Evolutionary conservation across 1,140 invertebrate genomes (phyloP).

Genomic region (Drosophila parvula): DNA sequence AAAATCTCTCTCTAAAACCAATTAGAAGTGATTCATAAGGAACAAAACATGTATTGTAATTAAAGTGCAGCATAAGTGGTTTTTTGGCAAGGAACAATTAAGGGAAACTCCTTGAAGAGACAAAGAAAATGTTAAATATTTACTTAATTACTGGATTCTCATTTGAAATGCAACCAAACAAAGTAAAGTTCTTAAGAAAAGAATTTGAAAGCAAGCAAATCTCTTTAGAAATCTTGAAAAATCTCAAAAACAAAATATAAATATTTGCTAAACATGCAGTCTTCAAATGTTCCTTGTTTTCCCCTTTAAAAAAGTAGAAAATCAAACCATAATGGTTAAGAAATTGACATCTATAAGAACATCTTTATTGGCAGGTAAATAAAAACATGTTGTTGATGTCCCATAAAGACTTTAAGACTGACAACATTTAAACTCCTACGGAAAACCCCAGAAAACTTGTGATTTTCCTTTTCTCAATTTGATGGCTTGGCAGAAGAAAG

Average conservation of each 20-base stretch:
- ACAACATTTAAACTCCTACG: not conserved
- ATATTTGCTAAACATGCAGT: not conserved
- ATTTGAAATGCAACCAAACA: not conserved
- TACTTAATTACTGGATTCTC: not conserved
- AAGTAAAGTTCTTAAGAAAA: not conserved
- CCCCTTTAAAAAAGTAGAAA: not conserved
- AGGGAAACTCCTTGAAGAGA: not conserved
- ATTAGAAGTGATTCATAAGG: slow-evolving; percentile 15
- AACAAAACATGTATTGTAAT: slow-evolving; percentile 21
- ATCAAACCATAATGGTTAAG: not conserved
- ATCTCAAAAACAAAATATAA: not conserved
- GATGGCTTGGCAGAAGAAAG: slow-evolving; percentile 21
- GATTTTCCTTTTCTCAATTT: slow-evolving; percentile 20
- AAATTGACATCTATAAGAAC: not conserved
- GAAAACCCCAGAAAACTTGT: slow-evolving; percentile 11
- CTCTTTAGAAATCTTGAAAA: not conserved
- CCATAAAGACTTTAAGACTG: not conserved
- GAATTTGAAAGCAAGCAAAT: not conserved
- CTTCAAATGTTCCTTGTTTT: not conserved
- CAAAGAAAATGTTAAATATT: not conserved
- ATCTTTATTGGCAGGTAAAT: slow-evolving; percentile 1
- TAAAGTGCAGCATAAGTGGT: slow-evolving; percentile 10
- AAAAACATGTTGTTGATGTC: slow-evolving; percentile 11
- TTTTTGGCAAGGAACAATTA: not conserved
- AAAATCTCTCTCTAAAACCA: slow-evolving; percentile 3